Evolutionary conservation across 2,888 invertebrate genomes (phyloP), one percentile per base, ranked within the genome.

Genomic region (Metacarcinus magister): DNA sequence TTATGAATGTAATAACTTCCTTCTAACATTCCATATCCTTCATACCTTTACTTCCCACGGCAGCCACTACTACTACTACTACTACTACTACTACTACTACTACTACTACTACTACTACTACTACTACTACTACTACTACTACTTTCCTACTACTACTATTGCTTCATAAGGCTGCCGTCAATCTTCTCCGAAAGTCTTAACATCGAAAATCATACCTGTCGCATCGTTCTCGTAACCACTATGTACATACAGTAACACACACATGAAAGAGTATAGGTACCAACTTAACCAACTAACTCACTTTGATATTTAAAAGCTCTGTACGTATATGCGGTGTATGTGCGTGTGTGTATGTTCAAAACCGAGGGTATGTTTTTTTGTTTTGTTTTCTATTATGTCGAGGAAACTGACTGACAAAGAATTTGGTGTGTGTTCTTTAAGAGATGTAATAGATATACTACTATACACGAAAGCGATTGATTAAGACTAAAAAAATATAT

Each of bases 61-160:
- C 82, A 67, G n/a, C 82, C 8, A 82, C 82, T 32, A 82, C 82
- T 32, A 82, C 32, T 32, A 82, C 82, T 32, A 32, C 82, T 32
- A 82, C 82, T 32, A 82, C 82, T 32, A 32, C 32, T 32, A 82
- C 82, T 32, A 91, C 46, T 13, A 44, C n/a, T 32, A 91, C n/a
- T 44, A 43, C 91, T 44, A 91, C 91, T 39, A 89, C 89, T 10
- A 89, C 39, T 89, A 89, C 89, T 89, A 89, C 89, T 89, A 89
- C 89, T 89, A 89, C 89, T 89, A 89, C 89, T 89, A 67, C 67
- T 67, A 23, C 67, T 67, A 67, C 67, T 48, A 48, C 48, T 48
- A 48, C 48, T 48, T 39, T 39, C 8, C 82, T n/a, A 82, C 82
- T 28, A 75, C 75, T 28, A 75, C 75, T 28, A 75, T 28, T 28